phyloP scores from a whole-genome alignment of 53 echinoderm and acorn worm species.

The Holothuria leucospilota region DNA sequence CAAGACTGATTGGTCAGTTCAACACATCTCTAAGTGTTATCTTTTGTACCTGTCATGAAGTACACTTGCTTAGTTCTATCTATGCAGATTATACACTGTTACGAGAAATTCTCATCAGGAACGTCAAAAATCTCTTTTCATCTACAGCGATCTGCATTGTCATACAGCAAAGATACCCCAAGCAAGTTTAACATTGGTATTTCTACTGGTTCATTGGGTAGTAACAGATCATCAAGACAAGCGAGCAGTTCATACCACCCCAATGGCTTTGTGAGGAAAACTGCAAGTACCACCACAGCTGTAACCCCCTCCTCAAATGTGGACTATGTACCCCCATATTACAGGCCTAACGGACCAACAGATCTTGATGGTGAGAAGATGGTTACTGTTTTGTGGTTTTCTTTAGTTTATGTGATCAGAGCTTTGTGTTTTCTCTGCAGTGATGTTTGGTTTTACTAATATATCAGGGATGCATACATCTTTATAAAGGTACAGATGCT shows the following conservation, averaged over 20 bases:
- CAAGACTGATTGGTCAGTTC: too few relatives aligned
- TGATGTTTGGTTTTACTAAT: background rate
- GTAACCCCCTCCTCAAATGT: conserved; percentile 82
- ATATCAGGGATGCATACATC: too few relatives aligned
- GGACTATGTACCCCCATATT: conserved; percentile 89
- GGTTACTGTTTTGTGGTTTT: background rate
- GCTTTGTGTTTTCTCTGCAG: background rate
- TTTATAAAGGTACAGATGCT: too few relatives aligned
- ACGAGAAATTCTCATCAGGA: too few relatives aligned
- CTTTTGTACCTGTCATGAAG: too few relatives aligned
- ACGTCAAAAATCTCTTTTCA: background rate
- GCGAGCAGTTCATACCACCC: conserved; percentile 72
- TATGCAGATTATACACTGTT: too few relatives aligned
- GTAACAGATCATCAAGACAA: conserved; percentile 76
- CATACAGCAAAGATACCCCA: conserved; percentile 88
- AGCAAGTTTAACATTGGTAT: conserved; percentile 90
- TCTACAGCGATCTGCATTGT: conserved; percentile 83
- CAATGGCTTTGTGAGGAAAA: conserved; percentile 89
- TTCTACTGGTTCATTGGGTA: conserved; percentile 85
- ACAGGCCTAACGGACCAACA: conserved; percentile 80
- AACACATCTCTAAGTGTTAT: too few relatives aligned
- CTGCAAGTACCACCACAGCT: conserved; percentile 81
- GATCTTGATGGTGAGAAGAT: conserved; percentile 90
- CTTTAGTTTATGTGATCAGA: background rate
- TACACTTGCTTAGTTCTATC: too few relatives aligned